A percentile compares a stretch with the other conserved stretches of the same genome.
These are phyloP conservation scores for Oreochromis niloticus DNA, from an alignment of 2,113 vertebrate genomes.

Conservation along the genomic window DNA sequence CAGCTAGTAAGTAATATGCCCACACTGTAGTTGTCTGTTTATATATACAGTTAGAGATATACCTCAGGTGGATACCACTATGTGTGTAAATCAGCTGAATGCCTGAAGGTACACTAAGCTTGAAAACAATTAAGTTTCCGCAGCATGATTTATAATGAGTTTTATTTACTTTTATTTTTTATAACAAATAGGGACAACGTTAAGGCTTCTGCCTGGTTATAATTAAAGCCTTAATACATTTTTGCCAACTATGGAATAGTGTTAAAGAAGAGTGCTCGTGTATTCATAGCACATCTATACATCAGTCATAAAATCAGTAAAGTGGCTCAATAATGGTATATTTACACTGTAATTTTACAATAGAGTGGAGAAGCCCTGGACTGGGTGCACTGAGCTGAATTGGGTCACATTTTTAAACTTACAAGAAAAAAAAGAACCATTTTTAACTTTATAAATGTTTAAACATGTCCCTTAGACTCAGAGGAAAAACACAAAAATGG, in stretches of 20 bases:
- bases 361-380: not conserved
- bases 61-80: not conserved
- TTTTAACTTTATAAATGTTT: not conserved
- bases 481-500: not conserved
- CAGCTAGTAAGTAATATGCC: not conserved
- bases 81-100: not conserved
- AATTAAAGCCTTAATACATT: not conserved
- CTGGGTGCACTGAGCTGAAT: rapidly evolving
- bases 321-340: not conserved
- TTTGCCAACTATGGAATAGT: not conserved
- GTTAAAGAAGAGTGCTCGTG: not conserved
- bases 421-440: not conserved
- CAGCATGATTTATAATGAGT: not conserved
- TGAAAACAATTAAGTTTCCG: not conserved
- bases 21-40: not conserved
- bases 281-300: not conserved
- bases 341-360: not conserved
- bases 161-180: not conserved
- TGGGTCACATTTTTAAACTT: not conserved
- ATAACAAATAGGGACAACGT: not conserved
- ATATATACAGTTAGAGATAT: not conserved
- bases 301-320: not conserved
- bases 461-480: not conserved
- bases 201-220: not conserved
- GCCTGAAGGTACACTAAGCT: not conserved